Evolutionary conservation across 2,888 invertebrate genomes (phyloP).

Genomic region (Ellobium chinense): DNA sequence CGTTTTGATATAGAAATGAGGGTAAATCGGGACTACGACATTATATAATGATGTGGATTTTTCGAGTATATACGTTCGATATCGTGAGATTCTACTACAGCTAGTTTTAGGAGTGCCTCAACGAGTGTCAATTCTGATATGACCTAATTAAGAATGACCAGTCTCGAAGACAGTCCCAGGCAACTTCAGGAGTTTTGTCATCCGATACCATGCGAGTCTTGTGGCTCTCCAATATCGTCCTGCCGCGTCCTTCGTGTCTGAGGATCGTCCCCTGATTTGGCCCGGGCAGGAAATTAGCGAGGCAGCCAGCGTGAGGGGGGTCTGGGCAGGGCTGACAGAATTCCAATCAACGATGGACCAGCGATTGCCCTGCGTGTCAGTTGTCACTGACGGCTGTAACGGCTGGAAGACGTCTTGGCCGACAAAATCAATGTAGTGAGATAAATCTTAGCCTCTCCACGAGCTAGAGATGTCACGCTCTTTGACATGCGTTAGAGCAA

Average conservation of each 20-base stretch:
- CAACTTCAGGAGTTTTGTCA: too few relatives aligned
- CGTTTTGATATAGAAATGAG: too few relatives aligned
- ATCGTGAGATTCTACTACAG: too few relatives aligned
- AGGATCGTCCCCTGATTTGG: slow-evolving; percentile 18
- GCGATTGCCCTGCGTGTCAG: slow-evolving; percentile 34
- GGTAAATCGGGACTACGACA: too few relatives aligned
- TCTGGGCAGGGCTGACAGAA: slow-evolving; percentile 45
- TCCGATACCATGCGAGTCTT: too few relatives aligned
- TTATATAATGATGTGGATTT: too few relatives aligned
- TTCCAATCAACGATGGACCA: slow-evolving; percentile 29
- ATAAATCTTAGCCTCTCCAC: slow-evolving; percentile 28
- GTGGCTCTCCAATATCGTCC: neutral
- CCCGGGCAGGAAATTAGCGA: slow-evolving; percentile 35
- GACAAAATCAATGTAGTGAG: slow-evolving; percentile 38
- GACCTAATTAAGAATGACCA: too few relatives aligned
- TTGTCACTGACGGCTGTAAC: slow-evolving; percentile 35
- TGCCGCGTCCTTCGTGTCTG: neutral
- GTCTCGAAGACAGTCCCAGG: too few relatives aligned
- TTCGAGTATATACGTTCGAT: too few relatives aligned
- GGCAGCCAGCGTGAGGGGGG: slow-evolving; percentile 41
- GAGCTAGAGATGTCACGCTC: slow-evolving; percentile 27
- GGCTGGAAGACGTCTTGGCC: slow-evolving; percentile 32
- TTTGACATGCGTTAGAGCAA: slow-evolving; percentile 39
- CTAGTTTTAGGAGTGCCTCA: too few relatives aligned
- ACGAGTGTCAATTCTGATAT: too few relatives aligned